Conservation (phyloP, 2,113 vertebrate species). For the Channa maculata region DNA sequence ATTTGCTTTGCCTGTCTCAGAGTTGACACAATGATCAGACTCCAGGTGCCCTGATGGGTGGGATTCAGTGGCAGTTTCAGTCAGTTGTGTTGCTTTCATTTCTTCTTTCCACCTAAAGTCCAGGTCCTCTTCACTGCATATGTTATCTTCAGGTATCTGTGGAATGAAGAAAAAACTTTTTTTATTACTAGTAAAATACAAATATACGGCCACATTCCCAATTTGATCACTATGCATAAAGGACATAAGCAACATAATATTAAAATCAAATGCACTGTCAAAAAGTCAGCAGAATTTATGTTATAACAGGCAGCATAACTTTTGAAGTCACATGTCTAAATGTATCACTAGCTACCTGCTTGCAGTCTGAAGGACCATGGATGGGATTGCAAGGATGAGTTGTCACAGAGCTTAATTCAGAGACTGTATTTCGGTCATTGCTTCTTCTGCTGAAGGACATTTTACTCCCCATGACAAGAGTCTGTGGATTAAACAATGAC, state of each 20-base stretch:
- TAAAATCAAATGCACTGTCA: not conserved
- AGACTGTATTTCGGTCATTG: slow-evolving; percentile 66
- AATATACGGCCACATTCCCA: not conserved
- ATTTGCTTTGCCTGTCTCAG: slow-evolving; percentile 19
- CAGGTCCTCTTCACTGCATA: slow-evolving; percentile 40
- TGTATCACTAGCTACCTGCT: slow-evolving; percentile 63
- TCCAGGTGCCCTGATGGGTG: slow-evolving; percentile 9
- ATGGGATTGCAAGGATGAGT: slow-evolving; percentile 47
- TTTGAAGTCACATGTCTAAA: not conserved
- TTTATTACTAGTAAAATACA: not conserved
- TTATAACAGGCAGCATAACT: not conserved
- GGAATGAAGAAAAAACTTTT: not conserved
- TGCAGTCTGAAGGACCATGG: slow-evolving; percentile 60
- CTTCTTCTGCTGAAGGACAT: slow-evolving; percentile 73
- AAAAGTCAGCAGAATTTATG: not conserved
- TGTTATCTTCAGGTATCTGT: slow-evolving; percentile 47
- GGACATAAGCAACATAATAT: not conserved
- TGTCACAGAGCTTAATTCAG: slow-evolving; percentile 63
- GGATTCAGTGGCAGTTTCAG: slow-evolving; percentile 4
- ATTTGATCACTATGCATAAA: not conserved
- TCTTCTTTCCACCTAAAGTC: slow-evolving; percentile 17
- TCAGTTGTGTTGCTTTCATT: slow-evolving; percentile 25
- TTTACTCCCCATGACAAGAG: slow-evolving; percentile 76
- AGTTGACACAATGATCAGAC: slow-evolving; percentile 13
- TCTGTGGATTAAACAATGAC: slow-evolving; percentile 65